Evolutionary conservation across 2,797 vertebrate species (phyloP).

Genomic region (Schizopygopsis malacanthus): DNA sequence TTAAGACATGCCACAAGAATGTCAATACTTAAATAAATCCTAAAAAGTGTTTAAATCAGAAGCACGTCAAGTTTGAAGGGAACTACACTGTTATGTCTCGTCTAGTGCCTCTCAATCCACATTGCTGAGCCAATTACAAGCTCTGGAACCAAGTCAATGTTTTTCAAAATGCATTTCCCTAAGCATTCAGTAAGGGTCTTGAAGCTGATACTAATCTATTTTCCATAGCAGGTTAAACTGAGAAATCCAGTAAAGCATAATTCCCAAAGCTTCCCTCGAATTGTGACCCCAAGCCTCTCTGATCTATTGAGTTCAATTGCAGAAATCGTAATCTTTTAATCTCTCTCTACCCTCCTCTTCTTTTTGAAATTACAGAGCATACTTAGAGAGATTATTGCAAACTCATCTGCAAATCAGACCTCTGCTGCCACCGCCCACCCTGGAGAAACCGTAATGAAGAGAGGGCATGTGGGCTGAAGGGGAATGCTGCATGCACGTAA

Average conservation of each 20-base stretch:
- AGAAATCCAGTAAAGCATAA: conserved; percentile 36
- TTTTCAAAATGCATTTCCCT: conserved; percentile 66
- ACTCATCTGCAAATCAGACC: conserved; percentile 72
- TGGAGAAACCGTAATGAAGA: conserved; percentile 20
- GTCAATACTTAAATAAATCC: conserved; percentile 62
- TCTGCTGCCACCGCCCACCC: conserved; percentile 52
- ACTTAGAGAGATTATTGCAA: conserved; percentile 74
- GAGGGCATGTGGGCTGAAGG: not conserved
- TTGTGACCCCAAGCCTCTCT: conserved; percentile 52
- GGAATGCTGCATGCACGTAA: conserved; percentile 2
- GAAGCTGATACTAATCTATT: conserved; percentile 41
- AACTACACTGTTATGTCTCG: conserved; percentile 64
- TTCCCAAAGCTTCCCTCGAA: conserved; percentile 36
- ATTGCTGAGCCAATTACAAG: conserved; percentile 46
- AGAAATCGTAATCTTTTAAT: conserved; percentile 80
- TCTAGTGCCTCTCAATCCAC: conserved; percentile 41
- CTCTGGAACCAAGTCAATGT: conserved; percentile 64
- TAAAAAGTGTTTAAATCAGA: conserved; percentile 51
- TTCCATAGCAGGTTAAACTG: conserved; percentile 50
- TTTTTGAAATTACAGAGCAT: conserved; percentile 75
- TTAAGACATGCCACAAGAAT: conserved; percentile 63
- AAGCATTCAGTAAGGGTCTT: conserved; percentile 61
- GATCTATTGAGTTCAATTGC: conserved; percentile 71
- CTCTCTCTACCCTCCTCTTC: conserved; percentile 57
- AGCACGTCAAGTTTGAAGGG: conserved; percentile 57